Conservation (phyloP, 2,888 invertebrate genomes). For the Nemotelus pantherinus region DNA sequence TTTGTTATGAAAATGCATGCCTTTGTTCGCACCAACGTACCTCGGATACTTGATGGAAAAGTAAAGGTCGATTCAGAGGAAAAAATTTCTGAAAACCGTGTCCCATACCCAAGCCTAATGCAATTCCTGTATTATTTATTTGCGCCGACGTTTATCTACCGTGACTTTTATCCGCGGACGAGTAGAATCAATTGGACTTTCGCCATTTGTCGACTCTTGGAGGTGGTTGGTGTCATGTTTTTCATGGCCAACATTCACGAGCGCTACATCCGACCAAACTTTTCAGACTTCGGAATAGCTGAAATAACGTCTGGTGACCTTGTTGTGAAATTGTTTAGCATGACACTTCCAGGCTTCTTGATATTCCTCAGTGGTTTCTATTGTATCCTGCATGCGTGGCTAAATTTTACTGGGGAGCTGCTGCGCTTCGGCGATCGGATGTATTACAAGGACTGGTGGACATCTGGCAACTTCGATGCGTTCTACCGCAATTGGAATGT, state of each 20-base stretch:
- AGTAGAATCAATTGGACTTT: constrained; percentile 75
- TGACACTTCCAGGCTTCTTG: constrained; percentile 76
- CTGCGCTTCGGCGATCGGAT: constrained; percentile 82
- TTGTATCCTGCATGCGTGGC: constrained; percentile 84
- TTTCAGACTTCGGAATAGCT: constrained; percentile 71
- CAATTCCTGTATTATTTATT: constrained; percentile 84
- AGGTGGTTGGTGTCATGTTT: constrained; percentile 76
- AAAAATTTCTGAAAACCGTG: neutral
- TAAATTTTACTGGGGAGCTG: constrained; percentile 89
- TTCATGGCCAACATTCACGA: constrained; percentile 81
- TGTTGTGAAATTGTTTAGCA: constrained; percentile 71
- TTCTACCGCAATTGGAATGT: constrained; percentile 92
- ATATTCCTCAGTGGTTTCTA: constrained; percentile 79
- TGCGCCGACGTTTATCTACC: constrained; percentile 73
- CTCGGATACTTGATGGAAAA: constrained; percentile 69
- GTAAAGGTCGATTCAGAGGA: constrained; percentile 67
- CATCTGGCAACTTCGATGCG: constrained; percentile 75
- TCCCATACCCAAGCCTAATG: constrained; percentile 68
- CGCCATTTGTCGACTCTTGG: constrained; percentile 73
- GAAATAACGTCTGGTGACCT: constrained; percentile 64
- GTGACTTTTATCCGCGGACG: constrained; percentile 81
- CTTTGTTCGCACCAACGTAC: constrained; percentile 77
- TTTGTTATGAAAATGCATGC: constrained; percentile 90
- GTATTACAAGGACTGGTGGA: constrained; percentile 92
- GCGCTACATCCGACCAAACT: constrained; percentile 75